Evolutionary conservation across 2,888 invertebrate species (phyloP), one percentile per base, ranked within the genome.

Genomic region (Altica lythri): DNA sequence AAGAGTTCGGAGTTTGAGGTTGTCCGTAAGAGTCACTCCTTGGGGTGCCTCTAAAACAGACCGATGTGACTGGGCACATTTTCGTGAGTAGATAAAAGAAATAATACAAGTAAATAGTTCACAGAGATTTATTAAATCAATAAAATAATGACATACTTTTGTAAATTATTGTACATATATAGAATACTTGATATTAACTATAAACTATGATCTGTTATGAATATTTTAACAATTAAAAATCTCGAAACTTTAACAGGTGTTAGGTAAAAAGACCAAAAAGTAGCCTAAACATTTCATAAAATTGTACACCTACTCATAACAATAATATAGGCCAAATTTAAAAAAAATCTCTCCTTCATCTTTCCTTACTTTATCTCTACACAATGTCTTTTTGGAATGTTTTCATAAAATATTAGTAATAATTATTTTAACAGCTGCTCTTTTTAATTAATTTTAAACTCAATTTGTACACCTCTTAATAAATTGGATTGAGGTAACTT

Each of bases 191-290:
- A 60, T 48, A 58, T 54, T 60, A 60, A 55, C 58, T 60, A 60
- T 58, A 54, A 53, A 60, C 58, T 58, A 60, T 60, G 53, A 47
- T 58, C 53, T 53, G 51, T 60, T 55, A 58, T 44, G 55, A 58
- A 53, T 60, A 60, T 47, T 57, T n/a, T 60, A 56, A 60, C 55
- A 55, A 57, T 54, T 60, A 56, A 60, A 60, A 57, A 55, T 60
- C 56, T 60, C 52, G 51, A 60, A 60, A 60, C 53, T 44, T 60
- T 56, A 60, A 60, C 60, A 60, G 57, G 60, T 60, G 60, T 60
- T 60, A 60, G 57, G 57, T 53, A 52, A 52, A 53, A 52, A 49
- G 55, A 55, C 55, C n/a, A 37, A 51, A 52, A 58, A 29, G 49
- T 35, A 48, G 45, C 43, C 54, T 54, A 60, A 60, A 54, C 57